phyloP scores from a whole-genome alignment of 2,113 vertebrate species.

The Vulpes vulpes region DNA sequence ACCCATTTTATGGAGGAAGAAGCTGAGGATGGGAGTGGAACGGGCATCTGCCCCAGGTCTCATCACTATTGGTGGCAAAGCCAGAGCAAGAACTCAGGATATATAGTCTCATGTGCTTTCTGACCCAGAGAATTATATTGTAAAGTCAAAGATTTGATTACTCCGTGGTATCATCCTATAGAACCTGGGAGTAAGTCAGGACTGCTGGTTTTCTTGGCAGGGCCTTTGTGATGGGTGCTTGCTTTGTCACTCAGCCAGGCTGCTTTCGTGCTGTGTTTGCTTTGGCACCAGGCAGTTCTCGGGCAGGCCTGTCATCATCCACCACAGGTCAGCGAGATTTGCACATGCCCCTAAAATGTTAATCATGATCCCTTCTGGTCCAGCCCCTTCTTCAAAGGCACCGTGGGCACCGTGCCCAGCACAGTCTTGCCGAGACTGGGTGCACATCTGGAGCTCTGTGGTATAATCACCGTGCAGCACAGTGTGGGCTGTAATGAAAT shows the following conservation, averaged over 20 bases:
- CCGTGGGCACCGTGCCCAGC: background rate
- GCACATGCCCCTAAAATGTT: background rate
- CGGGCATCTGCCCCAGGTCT: background rate
- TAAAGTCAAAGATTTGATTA: background rate
- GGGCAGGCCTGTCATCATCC: background rate
- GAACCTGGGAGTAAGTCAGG: background rate
- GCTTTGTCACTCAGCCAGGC: background rate
- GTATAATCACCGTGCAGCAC: background rate
- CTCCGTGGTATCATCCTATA: background rate
- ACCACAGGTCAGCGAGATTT: background rate
- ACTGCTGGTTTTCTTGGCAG: background rate
- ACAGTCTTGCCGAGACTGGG: background rate
- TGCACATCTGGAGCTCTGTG: background rate
- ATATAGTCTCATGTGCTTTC: background rate
- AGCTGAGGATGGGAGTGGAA: background rate
- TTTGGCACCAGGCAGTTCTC: background rate
- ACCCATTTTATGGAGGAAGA: background rate
- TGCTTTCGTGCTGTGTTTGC: background rate
- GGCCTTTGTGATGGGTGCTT: background rate
- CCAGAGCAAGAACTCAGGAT: background rate
- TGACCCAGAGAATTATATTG: background rate
- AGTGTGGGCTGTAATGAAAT: background rate
- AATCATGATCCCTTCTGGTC: background rate
- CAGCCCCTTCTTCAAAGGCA: background rate
- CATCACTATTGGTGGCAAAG: background rate